Conservation (phyloP, 2,797 vertebrate genomes). For the Pseudochaenichthys georgianus region DNA sequence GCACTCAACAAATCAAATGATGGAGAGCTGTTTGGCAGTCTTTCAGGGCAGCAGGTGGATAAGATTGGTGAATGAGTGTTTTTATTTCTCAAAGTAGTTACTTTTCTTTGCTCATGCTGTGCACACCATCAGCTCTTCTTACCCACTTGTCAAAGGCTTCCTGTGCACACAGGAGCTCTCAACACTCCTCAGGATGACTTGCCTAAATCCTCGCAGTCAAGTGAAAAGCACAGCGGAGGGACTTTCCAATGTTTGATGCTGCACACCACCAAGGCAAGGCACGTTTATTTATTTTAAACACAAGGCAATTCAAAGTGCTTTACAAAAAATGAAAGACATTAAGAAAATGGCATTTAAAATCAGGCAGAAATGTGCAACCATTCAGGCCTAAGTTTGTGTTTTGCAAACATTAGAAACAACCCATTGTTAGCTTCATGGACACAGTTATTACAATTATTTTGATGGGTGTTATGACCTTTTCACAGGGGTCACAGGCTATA, state of each 20-base stretch:
- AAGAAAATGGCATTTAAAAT: too few species aligned
- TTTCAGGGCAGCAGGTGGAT: constrained; percentile 16
- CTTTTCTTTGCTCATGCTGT: constrained; percentile 23
- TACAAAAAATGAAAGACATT: too few species aligned
- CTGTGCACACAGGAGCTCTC: constrained; percentile 15
- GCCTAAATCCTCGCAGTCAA: constrained; percentile 25
- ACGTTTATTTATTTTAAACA: too few species aligned
- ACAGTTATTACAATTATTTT: constrained; percentile 11
- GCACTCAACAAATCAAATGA: constrained; percentile 29
- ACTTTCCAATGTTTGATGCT: background rate
- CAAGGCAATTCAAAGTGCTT: too few species aligned
- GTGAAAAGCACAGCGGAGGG: constrained; percentile 12
- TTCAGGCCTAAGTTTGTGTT: background rate
- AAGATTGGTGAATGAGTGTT: constrained; percentile 6
- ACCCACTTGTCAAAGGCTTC: constrained; percentile 4
- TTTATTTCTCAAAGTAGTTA: constrained; percentile 47
- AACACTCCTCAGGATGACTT: constrained; percentile 8
- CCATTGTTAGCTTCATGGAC: background rate
- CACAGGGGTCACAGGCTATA: background rate
- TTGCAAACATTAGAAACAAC: background rate
- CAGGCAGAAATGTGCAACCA: background rate
- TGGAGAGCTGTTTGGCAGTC: constrained; percentile 8
- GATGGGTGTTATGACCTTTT: background rate
- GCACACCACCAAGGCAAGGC: too few species aligned
- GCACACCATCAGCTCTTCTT: constrained; percentile 22